These are phyloP conservation scores for Labia minor DNA, from an alignment of 2,888 invertebrate species.

Conservation along the genomic window DNA sequence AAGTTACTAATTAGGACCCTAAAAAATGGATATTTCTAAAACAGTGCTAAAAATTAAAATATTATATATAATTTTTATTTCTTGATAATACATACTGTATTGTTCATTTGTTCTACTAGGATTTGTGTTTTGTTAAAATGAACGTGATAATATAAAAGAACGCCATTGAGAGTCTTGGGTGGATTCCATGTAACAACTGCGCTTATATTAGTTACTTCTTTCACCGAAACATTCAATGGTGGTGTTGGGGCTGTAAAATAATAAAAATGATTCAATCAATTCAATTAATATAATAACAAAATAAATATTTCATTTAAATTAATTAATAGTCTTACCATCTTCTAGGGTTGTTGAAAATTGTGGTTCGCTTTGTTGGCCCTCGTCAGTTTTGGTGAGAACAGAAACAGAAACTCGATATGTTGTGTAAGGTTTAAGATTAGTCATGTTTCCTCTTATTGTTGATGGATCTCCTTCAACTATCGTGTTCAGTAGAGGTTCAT, in stretches of 20 bases:
- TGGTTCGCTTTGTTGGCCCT: conserved; percentile 44
- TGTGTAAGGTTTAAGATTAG: conserved; percentile 58
- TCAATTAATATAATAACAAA: too few relatives aligned
- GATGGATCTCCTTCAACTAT: conserved; percentile 32
- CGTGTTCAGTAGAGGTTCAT: conserved; percentile 15
- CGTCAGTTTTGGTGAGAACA: conserved; percentile 47
- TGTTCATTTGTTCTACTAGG: not conserved
- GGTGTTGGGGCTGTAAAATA: conserved; percentile 41
- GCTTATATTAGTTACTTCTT: conserved; percentile 50
- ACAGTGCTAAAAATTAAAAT: too few relatives aligned
- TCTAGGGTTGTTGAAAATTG: conserved; percentile 56
- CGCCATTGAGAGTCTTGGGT: conserved; percentile 61
- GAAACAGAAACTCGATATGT: conserved; percentile 61
- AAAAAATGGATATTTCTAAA: too few relatives aligned
- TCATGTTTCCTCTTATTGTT: conserved; percentile 28
- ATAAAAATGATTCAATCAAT: conserved; percentile 13
- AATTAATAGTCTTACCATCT: conserved; percentile 51
- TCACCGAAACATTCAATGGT: conserved; percentile 49
- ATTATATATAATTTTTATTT: too few relatives aligned
- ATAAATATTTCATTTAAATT: too few relatives aligned
- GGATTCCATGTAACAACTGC: conserved; percentile 55
- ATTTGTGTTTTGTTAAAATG: conserved; percentile 36
- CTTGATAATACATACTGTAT: not conserved
- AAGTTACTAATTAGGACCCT: too few relatives aligned
- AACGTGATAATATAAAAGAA: conserved; percentile 55